A percentile compares a stretch with the other conserved stretches of the same genome.
Conservation (phyloP, 2,888 invertebrate species). For the Ellobium chinense region DNA sequence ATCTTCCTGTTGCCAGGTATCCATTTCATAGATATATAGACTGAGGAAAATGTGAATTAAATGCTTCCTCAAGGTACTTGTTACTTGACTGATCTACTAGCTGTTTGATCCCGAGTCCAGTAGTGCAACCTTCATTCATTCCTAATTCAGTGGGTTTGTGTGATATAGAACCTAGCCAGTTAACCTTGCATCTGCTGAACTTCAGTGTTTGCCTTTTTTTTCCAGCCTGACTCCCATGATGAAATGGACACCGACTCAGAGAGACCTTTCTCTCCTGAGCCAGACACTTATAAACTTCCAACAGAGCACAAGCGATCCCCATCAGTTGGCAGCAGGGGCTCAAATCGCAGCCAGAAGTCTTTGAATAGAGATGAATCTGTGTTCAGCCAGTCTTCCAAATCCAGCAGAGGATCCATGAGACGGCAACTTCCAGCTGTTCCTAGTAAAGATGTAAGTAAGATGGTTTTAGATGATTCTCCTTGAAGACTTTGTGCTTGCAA, state of each 20-base stretch:
- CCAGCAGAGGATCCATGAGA: constrained; percentile 46
- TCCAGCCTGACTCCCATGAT: constrained; percentile 70
- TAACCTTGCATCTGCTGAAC: background rate
- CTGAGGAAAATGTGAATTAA: no score
- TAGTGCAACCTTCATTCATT: no score
- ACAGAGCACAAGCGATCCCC: constrained; percentile 53
- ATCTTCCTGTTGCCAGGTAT: no score
- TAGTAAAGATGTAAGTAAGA: constrained; percentile 41
- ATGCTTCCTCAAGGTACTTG: no score
- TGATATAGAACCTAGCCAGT: background rate
- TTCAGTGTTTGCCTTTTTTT: background rate
- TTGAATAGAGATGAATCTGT: constrained; percentile 45
- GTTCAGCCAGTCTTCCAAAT: constrained; percentile 50
- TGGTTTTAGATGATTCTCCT: no score
- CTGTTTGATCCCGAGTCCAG: no score
- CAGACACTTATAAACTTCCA: constrained; percentile 52
- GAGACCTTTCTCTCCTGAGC: constrained; percentile 39
- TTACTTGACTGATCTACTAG: no score
- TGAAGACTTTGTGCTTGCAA: no score
- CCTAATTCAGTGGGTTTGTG: no score
- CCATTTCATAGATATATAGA: no score
- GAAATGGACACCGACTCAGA: constrained; percentile 72
- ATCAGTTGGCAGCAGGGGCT: constrained; percentile 61
- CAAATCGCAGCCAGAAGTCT: constrained; percentile 42
- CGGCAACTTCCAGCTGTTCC: constrained; percentile 52